Evolutionary conservation across 2,888 invertebrate genomes (phyloP).

Genomic region (Lithophane socia): DNA sequence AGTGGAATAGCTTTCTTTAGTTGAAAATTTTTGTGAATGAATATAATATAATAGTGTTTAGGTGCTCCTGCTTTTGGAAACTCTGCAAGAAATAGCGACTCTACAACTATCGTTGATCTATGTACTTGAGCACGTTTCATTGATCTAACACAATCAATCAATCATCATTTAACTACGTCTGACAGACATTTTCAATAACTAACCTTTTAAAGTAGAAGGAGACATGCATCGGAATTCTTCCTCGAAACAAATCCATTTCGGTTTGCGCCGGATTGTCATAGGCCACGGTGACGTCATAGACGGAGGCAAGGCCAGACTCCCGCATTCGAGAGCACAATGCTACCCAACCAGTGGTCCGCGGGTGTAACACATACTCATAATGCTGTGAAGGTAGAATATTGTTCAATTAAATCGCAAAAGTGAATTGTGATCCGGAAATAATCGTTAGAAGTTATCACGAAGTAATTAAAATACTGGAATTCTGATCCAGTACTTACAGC

Average conservation of each 20-base stretch:
- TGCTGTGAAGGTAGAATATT: conserved; percentile 70
- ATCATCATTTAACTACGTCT: not conserved
- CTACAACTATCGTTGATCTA: not conserved
- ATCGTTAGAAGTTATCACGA: not conserved
- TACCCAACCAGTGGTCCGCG: conserved; percentile 95
- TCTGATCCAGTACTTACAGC: not conserved
- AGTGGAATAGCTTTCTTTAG: not conserved
- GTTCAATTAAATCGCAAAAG: conserved; percentile 1
- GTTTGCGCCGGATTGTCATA: conserved; percentile 95
- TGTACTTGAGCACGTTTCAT: not conserved
- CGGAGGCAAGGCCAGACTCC: conserved; percentile 92
- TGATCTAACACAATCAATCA: not conserved
- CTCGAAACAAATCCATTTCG: conserved; percentile 93
- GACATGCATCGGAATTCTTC: conserved; percentile 93
- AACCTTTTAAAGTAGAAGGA: conserved; percentile 94
- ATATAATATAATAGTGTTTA: no score
- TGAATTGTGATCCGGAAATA: conserved; percentile 10
- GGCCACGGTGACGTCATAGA: conserved; percentile 97
- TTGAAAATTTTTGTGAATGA: not conserved
- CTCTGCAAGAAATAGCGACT: not conserved
- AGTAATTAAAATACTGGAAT: not conserved
- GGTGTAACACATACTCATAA: conserved; percentile 95
- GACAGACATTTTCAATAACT: conserved; percentile 1
- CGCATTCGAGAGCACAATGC: conserved; percentile 90
- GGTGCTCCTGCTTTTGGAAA: not conserved